phyloP scores from a whole-genome alignment of 2,113 vertebrate genomes.

The Ammodytes marinus region DNA sequence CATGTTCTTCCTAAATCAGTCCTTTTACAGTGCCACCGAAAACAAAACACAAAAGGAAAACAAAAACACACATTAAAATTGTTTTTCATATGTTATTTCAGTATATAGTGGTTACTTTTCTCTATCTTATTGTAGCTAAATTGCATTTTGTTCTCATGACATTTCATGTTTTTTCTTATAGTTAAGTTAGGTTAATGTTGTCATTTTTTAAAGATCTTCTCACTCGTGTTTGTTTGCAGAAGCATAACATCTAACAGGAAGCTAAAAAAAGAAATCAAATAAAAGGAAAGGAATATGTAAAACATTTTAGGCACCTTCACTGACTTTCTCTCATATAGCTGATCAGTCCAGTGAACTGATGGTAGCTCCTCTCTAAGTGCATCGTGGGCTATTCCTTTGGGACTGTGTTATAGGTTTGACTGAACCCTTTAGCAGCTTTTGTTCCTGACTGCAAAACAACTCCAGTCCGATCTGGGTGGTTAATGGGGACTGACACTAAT shows the following conservation, averaged over 20 bases:
- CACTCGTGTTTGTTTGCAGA: conserved; percentile 58
- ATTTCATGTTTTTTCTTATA: conserved; percentile 42
- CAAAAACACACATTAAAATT: conserved; percentile 58
- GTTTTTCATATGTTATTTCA: conserved; percentile 63
- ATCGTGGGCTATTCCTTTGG: conserved; percentile 62
- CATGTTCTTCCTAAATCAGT: conserved; percentile 78
- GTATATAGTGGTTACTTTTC: conserved; percentile 68
- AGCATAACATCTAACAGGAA: conserved; percentile 65
- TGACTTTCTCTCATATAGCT: conserved; percentile 43
- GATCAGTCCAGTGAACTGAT: conserved; percentile 44
- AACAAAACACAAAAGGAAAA: conserved; percentile 44
- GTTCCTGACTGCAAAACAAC: conserved; percentile 50
- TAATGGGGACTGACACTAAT: conserved; percentile 39
- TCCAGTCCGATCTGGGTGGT: conserved; percentile 38
- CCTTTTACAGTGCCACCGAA: conserved; percentile 71
- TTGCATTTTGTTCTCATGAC: conserved; percentile 62
- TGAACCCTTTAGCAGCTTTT: conserved; percentile 44
- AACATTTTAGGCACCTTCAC: conserved; percentile 68
- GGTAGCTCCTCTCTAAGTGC: conserved; percentile 60
- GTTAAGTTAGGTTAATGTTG: conserved; percentile 32
- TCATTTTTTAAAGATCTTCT: conserved; percentile 40
- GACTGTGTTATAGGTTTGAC: conserved; percentile 40
- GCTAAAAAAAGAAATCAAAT: conserved; percentile 27
- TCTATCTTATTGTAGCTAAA: conserved; percentile 69
- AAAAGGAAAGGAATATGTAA: conserved; percentile 36